phyloP scores from a whole-genome alignment of 2,113 vertebrate species.

The Psittacus erithacus region DNA sequence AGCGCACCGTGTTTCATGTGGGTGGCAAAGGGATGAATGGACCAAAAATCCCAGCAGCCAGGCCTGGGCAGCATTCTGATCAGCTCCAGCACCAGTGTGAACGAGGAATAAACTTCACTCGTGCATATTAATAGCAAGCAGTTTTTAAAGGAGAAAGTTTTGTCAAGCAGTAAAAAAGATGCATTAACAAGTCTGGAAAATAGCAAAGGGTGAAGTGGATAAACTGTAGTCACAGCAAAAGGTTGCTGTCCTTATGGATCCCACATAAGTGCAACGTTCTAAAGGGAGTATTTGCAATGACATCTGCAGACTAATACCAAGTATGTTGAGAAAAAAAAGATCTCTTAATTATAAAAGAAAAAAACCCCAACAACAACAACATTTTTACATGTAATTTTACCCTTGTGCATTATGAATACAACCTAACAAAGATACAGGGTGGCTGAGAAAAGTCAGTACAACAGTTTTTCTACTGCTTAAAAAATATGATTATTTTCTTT shows the following conservation, averaged over 20 bases:
- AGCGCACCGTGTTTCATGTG: accelerated
- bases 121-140: neutral
- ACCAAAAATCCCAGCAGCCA: neutral
- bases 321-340: neutral
- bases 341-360: neutral
- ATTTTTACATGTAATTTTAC: neutral
- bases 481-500: neutral
- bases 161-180: neutral
- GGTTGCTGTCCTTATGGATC: neutral
- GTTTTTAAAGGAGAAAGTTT: neutral
- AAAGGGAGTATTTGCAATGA: neutral
- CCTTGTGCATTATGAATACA: neutral
- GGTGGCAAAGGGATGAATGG: neutral
- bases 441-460: neutral
- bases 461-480: neutral
- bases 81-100: neutral
- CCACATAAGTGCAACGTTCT: neutral
- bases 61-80: neutral
- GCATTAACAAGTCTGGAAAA: neutral
- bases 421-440: neutral
- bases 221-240: neutral
- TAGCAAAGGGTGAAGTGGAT: neutral
- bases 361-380: neutral
- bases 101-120: neutral
- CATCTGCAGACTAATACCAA: neutral